Evolutionary conservation across 2,888 invertebrate species (phyloP), one percentile per base, ranked within the genome.

Genomic region (Archaeoteleia sp.): DNA sequence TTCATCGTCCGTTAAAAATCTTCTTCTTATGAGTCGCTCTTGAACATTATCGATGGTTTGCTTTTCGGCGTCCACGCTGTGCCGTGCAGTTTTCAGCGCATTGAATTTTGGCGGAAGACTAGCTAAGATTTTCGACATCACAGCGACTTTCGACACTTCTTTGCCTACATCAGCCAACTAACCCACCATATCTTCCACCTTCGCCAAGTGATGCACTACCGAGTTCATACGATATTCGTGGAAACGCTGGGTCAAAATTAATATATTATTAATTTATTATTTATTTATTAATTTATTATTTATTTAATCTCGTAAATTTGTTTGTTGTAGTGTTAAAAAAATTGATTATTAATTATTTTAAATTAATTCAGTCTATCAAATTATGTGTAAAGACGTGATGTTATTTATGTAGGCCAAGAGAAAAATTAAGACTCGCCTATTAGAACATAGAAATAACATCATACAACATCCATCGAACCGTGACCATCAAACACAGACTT

Each of bases 131-230:
- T 74, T 74, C 0, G 74, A 71, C 61, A 72, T 69, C 5, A 73
- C 34, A 1, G 68, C 30, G 4, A 40, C 7, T 1, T 70, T 54
- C 1, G 68, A 54, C n/a, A 74, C 58, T 7, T 7, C 27, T 35
- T 70, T 68, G 1, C 71, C 74, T 5, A 73, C 43, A 37, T 74
- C 70, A 0, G n/a, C 37, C 29, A 74, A 32, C 42, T 57, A 61
- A 0, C 32, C 15, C 9, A 77, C 79, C 57, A 79, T 43, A 35
- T 76, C 78, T 53, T 73, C 73, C 1, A 80, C 63, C 51, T 76
- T 77, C 1, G 76, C 35, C 3, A 79, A 65, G 43, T 79, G 76
- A 37, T 77, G 72, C 1, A 75, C 74, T 1, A 80, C 67, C 1
- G 58, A 60, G 0, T 29, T 32, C 72, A 71, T 72, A 1, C 29